phyloP scores from a whole-genome alignment of 2,797 vertebrate genomes.

The Neostethus bicornis region DNA sequence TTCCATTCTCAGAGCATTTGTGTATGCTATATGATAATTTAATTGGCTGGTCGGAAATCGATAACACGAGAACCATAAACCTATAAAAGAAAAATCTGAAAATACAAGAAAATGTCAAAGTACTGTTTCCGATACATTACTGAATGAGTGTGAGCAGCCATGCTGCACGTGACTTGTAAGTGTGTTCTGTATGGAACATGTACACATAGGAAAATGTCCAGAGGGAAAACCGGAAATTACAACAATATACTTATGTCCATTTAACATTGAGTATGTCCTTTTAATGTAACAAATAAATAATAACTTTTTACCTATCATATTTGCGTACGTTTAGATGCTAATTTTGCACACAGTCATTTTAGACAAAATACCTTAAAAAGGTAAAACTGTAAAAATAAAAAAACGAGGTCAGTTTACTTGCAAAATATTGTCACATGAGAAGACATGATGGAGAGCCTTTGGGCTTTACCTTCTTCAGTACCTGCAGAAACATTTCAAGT shows the following conservation, averaged over 20 bases:
- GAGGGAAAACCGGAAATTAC: not conserved
- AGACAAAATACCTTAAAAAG: too few species aligned
- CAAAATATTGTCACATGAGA: not conserved
- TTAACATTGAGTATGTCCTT: not conserved
- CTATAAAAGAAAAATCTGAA: not conserved
- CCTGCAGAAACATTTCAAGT: not conserved
- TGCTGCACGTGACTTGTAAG: not conserved
- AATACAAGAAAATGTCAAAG: not conserved
- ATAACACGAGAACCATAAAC: too few species aligned
- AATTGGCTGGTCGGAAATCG: too few species aligned
- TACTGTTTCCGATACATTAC: not conserved
- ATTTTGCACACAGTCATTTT: too few species aligned
- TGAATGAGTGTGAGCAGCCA: not conserved
- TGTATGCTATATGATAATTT: too few species aligned
- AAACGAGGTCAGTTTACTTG: not conserved
- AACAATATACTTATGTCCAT: not conserved
- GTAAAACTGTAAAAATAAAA: not conserved
- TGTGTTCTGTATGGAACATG: constrained; percentile 20
- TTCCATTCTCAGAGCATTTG: too few species aligned
- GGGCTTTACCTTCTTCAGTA: not conserved
- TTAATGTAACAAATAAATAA: not conserved
- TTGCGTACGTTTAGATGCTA: not conserved
- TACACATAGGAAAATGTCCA: not conserved
- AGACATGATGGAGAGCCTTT: not conserved
- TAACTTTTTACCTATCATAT: not conserved